phyloP scores from a whole-genome alignment of 2,113 vertebrate species.

The Ariopsis seemanni region DNA sequence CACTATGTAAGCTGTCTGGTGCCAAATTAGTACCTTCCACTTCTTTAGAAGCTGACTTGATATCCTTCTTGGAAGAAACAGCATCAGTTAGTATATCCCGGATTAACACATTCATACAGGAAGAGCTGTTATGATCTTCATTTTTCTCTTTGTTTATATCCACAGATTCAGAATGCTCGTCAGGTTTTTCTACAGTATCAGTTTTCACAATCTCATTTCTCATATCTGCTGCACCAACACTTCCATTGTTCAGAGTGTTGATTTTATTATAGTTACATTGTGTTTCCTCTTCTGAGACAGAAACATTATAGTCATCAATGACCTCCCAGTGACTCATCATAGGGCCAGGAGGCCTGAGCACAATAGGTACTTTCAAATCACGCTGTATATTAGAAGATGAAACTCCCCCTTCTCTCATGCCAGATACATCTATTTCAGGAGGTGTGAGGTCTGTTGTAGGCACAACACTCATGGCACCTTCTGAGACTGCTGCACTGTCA shows the following conservation, averaged over 20 bases:
- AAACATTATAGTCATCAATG: slow-evolving; percentile 60
- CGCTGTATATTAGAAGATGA: slow-evolving; percentile 28
- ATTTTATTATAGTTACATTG: slow-evolving; percentile 35
- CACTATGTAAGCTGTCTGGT: not conserved
- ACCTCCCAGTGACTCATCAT: slow-evolving; percentile 71
- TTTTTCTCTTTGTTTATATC: not conserved
- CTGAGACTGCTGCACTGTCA: slow-evolving; percentile 21
- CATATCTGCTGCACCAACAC: slow-evolving; percentile 4
- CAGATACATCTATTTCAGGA: slow-evolving; percentile 37
- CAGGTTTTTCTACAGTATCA: slow-evolving; percentile 1
- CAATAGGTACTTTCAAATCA: slow-evolving; percentile 51
- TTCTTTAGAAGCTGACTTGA: not conserved
- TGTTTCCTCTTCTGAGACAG: slow-evolving; percentile 52
- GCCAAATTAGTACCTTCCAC: not conserved
- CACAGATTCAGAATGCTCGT: not conserved
- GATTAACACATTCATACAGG: not conserved
- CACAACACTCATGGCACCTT: not conserved
- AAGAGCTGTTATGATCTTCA: slow-evolving; percentile 8
- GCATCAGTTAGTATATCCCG: not conserved
- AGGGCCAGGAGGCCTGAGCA: slow-evolving; percentile 58
- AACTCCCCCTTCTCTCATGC: slow-evolving; percentile 16
- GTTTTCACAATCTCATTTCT: slow-evolving; percentile 24
- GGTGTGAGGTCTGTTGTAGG: slow-evolving; percentile 20
- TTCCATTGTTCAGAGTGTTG: slow-evolving; percentile 17
- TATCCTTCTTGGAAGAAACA: slow-evolving; percentile 15